Percentiles rank a stretch among this genome's conserved stretches.
phyloP scores from a whole-genome alignment of 2,888 invertebrate genomes.

The Hedya salicella region DNA sequence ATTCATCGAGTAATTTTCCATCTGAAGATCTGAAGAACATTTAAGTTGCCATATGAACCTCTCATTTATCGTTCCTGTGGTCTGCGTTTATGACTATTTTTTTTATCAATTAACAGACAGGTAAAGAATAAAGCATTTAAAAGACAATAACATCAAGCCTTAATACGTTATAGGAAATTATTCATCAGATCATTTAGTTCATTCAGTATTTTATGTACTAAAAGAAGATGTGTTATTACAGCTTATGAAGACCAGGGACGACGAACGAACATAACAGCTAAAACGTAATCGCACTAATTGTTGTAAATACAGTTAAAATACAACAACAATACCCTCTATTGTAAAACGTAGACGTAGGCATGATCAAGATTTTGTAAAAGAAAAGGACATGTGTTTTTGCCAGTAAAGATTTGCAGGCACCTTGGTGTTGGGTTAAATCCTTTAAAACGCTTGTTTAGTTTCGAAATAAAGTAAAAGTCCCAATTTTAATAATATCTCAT shows the following conservation, averaged over 20 bases:
- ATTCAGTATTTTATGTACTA: constrained; percentile 8
- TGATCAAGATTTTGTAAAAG: not conserved
- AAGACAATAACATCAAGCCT: constrained; percentile 1
- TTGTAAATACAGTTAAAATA: constrained; percentile 32
- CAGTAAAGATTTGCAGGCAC: no score
- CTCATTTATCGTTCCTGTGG: not conserved
- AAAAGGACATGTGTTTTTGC: no score
- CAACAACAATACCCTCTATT: not conserved
- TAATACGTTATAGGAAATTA: no score
- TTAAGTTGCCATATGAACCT: not conserved
- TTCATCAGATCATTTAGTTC: no score
- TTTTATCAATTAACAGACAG: not conserved
- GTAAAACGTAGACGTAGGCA: not conserved
- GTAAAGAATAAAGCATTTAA: not conserved
- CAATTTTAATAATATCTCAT: no score
- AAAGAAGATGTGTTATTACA: constrained; percentile 22
- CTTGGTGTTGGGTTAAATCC: no score
- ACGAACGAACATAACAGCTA: constrained; percentile 35
- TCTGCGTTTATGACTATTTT: not conserved
- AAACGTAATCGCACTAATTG: constrained; percentile 35
- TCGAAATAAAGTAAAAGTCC: no score
- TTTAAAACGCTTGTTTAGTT: no score
- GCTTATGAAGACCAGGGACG: constrained; percentile 29
- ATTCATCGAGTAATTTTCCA: constrained; percentile 12
- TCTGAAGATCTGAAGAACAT: not conserved